Evolutionary conservation across 2,888 invertebrate species (phyloP), one percentile per base, ranked within the genome.

Genomic region (Caenorhabditis sp.): DNA sequence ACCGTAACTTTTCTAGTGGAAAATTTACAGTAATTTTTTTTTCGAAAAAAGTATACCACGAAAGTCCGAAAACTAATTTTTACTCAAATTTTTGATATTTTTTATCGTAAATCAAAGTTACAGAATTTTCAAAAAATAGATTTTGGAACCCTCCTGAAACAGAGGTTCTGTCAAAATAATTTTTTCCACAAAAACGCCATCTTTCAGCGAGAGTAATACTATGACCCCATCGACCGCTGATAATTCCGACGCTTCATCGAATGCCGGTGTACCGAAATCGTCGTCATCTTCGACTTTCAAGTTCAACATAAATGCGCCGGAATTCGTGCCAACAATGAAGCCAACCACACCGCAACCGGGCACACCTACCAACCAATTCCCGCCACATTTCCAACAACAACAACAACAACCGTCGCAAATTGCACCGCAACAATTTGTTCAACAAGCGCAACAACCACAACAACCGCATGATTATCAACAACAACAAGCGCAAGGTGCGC

Each of bases 301-400:
- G 36, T 82, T 82, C 71, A 82, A 82, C 61, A 73, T 78, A 19
- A 74, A 82, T 64, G 82, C 82, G 21, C 78, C 81, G 6, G 81
- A 74, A 23, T 82, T 82, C 58, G 79, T 78, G 31, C 82, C 82
- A 50, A 58, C 64, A 19, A 50, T 26, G 1, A 65, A 74, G 31
- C 58, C 74, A 2, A 43, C 77, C 1, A 69, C 67, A 19, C 78
- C 75, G 23, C 66, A 76, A 19, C 77, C 81, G 0, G 66, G 69
- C 5, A 73, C 75, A 2, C 75, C 72, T 19, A 75, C 71, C 24
- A 66, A 59, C 23, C 53, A 36, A n/a, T 26, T 19, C 14, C 37
- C 58, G 37, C n/a, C 36, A 59, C 31, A 14, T 10, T 24, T 21
- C 60, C 57, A 57, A n/a, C 57, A 26, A 57, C 54, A 54, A 19